Conservation (phyloP, 2,888 invertebrate genomes). For the Caenorhabditis becei region DNA sequence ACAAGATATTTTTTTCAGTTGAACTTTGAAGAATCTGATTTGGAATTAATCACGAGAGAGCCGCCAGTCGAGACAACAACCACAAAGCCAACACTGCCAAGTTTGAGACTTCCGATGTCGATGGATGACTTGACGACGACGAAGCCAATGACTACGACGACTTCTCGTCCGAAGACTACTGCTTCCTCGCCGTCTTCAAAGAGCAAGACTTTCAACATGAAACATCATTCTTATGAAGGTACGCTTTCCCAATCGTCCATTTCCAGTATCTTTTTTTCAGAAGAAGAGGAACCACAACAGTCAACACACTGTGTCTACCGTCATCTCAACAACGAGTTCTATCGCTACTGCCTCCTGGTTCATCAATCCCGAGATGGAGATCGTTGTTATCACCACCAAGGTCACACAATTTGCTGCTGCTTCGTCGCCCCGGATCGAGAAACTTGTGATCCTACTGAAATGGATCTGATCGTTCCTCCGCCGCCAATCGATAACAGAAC, state of each 20-base stretch:
- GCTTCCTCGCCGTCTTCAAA: slow-evolving; percentile 23
- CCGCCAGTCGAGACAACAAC: slow-evolving; percentile 33
- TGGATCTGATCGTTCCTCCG: slow-evolving; percentile 68
- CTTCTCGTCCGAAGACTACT: slow-evolving; percentile 25
- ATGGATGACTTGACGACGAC: slow-evolving; percentile 47
- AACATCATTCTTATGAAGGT: slow-evolving; percentile 35
- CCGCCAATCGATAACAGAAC: slow-evolving; percentile 24
- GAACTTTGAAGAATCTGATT: slow-evolving; percentile 60
- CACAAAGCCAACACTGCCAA: slow-evolving; percentile 49
- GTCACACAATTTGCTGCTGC: slow-evolving; percentile 71
- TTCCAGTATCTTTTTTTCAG: not conserved
- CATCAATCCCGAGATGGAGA: slow-evolving; percentile 60
- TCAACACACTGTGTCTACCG: slow-evolving; percentile 68
- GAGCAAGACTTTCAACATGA: slow-evolving; percentile 46
- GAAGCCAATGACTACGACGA: slow-evolving; percentile 47
- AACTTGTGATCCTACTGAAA: slow-evolving; percentile 70
- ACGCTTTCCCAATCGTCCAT: not conserved
- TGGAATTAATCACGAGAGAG: slow-evolving; percentile 55
- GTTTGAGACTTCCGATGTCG: slow-evolving; percentile 57
- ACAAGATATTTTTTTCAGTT: slow-evolving; percentile 47
- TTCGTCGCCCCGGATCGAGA: slow-evolving; percentile 68
- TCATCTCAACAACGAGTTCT: slow-evolving; percentile 70
- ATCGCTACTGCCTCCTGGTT: slow-evolving; percentile 70
- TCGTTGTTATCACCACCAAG: slow-evolving; percentile 68
- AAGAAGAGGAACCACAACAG: slow-evolving; percentile 54